Percentiles rank a stretch among this genome's conserved stretches.
Evolutionary conservation across 2,113 vertebrate species (phyloP).

Genomic region (Chloebia gouldiae): DNA sequence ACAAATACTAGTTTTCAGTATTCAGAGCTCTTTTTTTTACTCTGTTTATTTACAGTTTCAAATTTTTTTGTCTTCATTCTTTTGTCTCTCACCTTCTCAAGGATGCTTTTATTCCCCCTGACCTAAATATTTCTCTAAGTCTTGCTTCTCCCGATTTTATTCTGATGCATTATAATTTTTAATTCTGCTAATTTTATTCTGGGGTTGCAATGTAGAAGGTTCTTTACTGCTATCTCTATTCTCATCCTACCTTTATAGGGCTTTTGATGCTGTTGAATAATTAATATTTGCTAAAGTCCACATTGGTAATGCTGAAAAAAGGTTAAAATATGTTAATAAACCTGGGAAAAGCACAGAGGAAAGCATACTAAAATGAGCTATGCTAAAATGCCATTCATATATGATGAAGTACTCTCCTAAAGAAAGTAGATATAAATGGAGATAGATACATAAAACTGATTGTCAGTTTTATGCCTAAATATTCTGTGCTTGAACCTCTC

Average conservation of each 20-base stretch:
- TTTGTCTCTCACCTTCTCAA: not conserved
- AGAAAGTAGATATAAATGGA: not conserved
- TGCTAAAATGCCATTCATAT: not conserved
- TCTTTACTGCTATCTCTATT: not conserved
- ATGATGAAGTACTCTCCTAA: not conserved
- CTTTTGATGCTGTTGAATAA: constrained; percentile 29
- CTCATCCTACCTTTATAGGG: not conserved
- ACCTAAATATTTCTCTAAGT: not conserved
- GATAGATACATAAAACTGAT: not conserved
- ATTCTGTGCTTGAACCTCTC: not conserved
- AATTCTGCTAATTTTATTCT: not conserved
- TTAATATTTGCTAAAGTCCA: constrained; percentile 46
- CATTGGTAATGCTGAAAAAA: constrained; percentile 44
- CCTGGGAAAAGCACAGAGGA: not conserved
- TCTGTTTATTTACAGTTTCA: not conserved
- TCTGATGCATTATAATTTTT: not conserved
- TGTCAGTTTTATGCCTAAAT: constrained; percentile 8
- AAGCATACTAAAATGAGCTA: not conserved
- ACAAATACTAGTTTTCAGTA: not conserved
- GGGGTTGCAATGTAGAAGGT: not conserved
- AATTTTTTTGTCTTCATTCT: not conserved
- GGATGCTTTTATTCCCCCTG: not conserved
- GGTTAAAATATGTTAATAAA: constrained; percentile 57
- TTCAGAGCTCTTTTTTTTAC: not conserved
- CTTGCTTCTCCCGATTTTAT: not conserved